Conservation (phyloP, 2,888 invertebrate genomes). For the Aradus depressus region DNA sequence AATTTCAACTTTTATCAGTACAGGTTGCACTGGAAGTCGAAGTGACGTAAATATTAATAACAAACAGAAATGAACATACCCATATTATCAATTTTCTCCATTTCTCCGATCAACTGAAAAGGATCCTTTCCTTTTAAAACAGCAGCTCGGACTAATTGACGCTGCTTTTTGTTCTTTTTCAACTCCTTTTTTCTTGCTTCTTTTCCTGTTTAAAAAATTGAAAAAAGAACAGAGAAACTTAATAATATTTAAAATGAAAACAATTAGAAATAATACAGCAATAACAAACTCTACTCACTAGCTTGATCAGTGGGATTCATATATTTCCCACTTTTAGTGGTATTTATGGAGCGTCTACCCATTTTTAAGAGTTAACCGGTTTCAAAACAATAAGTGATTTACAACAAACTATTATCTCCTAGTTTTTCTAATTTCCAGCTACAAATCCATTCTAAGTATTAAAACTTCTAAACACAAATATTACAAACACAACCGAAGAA, state of each 20-base stretch:
- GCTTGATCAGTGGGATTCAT: constrained; percentile 99
- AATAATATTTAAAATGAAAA: constrained; percentile 16
- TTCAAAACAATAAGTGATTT: no score
- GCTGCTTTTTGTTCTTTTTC: constrained; percentile 95
- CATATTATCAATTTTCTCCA: constrained; percentile 98
- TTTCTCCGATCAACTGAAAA: constrained; percentile 81
- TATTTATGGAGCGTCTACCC: constrained; percentile 94
- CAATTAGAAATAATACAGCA: neutral
- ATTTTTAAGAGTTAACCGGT: constrained; percentile 47
- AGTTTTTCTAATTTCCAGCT: no score
- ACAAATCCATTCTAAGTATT: no score
- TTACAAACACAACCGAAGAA: no score
- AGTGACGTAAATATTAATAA: no score
- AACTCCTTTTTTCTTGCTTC: constrained; percentile 94
- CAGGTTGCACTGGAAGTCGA: no score
- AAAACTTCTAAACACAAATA: no score
- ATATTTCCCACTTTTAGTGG: constrained; percentile 99
- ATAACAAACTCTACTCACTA: constrained; percentile 53
- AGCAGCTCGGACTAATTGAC: constrained; percentile 90
- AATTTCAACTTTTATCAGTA: no score
- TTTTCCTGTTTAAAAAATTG: constrained; percentile 55
- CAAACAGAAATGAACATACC: constrained; percentile 56
- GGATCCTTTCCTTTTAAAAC: constrained; percentile 98
- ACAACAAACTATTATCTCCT: no score
- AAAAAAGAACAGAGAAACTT: neutral